Evolutionary conservation across 1,140 invertebrate genomes (phyloP).

Genomic region (Drosophila arizonae): DNA sequence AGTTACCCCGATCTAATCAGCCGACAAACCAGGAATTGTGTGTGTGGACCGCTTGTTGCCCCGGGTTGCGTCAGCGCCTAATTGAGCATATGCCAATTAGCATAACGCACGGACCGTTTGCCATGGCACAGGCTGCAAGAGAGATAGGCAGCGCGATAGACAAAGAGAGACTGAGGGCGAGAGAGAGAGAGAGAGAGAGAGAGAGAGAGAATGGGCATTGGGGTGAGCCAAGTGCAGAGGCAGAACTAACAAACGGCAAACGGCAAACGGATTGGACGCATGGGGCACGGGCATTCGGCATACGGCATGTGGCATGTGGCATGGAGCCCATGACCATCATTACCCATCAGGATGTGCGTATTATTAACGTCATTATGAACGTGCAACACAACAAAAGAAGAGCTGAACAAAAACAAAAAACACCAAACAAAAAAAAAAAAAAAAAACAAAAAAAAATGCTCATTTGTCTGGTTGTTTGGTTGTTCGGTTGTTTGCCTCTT

Average conservation of each 20-base stretch:
- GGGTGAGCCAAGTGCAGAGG: neutral
- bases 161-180: neutral
- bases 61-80: conserved; percentile 65
- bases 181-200: neutral
- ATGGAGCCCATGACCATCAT: conserved; percentile 20
- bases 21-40: conserved; percentile 39
- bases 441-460: conserved; percentile 4
- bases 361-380: conserved; percentile 55
- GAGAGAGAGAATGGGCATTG: neutral
- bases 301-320: neutral
- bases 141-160: neutral
- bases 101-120: conserved; percentile 40
- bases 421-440: too few relatives aligned
- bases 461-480: conserved; percentile 30
- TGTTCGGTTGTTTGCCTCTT: conserved; percentile 21
- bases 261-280: neutral
- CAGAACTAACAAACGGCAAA: conserved; percentile 1
- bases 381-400: conserved; percentile 13
- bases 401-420: neutral
- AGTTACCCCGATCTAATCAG: conserved; percentile 79
- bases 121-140: neutral
- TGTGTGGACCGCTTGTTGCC: conserved; percentile 43
- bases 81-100: conserved; percentile 81
- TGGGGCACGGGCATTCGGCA: neutral
- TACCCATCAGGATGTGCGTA: conserved; percentile 25